Evolutionary conservation across 2,888 invertebrate species (phyloP).

Genomic region (Eilema depressum): DNA sequence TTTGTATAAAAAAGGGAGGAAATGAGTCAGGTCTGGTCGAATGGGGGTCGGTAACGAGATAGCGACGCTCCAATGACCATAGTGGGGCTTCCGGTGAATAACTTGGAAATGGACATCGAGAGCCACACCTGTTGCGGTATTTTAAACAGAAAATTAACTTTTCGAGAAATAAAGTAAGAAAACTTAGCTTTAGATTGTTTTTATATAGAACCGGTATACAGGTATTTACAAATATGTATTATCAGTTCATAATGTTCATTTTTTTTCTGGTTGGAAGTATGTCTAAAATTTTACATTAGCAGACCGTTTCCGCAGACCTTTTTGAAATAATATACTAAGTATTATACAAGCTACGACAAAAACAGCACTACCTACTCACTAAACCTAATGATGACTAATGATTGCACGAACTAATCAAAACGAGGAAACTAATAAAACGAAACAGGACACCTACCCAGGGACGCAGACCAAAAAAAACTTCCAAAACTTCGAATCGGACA

Average conservation of each 20-base stretch:
- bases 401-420: constrained; percentile 59
- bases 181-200: background rate
- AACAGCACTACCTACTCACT: constrained; percentile 45
- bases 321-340: constrained; percentile 26
- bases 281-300: background rate
- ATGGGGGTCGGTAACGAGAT: constrained; percentile 72
- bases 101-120: constrained; percentile 53
- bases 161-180: background rate
- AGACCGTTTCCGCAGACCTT: constrained; percentile 19
- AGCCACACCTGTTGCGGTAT: constrained; percentile 62
- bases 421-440: constrained; percentile 68
- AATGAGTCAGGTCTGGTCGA: constrained; percentile 75
- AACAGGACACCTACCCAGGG: constrained; percentile 69
- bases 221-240: background rate
- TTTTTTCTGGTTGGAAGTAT: background rate
- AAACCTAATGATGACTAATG: constrained; percentile 59
- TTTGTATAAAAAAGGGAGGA: constrained; percentile 69
- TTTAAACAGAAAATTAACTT: constrained; percentile 17
- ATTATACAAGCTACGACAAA: constrained; percentile 31
- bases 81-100: constrained; percentile 73
- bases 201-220: background rate
- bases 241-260: background rate
- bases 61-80: constrained; percentile 72
- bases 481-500: constrained; percentile 67
- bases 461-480: constrained; percentile 65